Evolutionary conservation across 2,888 invertebrate species (phyloP), one percentile per base, ranked within the genome.

Genomic region (Leptinotarsa juncta): DNA sequence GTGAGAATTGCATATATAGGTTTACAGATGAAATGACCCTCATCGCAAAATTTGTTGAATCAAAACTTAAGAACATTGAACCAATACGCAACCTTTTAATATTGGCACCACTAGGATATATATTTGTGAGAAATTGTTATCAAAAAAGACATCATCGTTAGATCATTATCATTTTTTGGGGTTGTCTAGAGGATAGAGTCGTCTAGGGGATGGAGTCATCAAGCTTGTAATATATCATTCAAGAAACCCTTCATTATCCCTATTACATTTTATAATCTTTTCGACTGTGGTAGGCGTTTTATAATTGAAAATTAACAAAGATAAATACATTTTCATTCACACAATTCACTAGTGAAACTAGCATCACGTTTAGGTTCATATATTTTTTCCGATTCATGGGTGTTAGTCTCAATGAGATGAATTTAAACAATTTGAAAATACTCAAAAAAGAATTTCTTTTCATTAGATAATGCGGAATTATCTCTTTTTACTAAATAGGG

Each of bases 181-280:
- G n/a, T n/a, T 55, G 53, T 55, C 4, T 32, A 32, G 32, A 5
- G 20, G 53, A 18, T 77, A 78, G 12, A 81, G 83, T 7, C 84
- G 84, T 77, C 75, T 32, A 32, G 32, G 32, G 20, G 53, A 18
- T 77, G 78, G 12, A 81, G 83, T 7, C 83, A 84, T 77, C 75
- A 78, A 42, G 62, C 23, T 16, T 85, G 85, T 68, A 86, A 87
- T 79, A 55, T 87, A 32, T 82, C 84, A 70, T 86, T 76, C 73
- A 77, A 81, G 76, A 72, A 82, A 42, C 74, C 78, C 0, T 73
- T 78, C 48, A 77, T 78, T 20, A 79, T 87, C 50, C 85, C 85
- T 1, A 72, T 85, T 10, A 74, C 84, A 12, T 84, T 85, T 70
- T 85, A 85, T 70, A 85, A 85, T 78, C 78, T 85, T 14, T 75